Evolutionary conservation across 2,888 invertebrate species (phyloP), one percentile per base, ranked within the genome.

Genomic region (Brenthis ino): DNA sequence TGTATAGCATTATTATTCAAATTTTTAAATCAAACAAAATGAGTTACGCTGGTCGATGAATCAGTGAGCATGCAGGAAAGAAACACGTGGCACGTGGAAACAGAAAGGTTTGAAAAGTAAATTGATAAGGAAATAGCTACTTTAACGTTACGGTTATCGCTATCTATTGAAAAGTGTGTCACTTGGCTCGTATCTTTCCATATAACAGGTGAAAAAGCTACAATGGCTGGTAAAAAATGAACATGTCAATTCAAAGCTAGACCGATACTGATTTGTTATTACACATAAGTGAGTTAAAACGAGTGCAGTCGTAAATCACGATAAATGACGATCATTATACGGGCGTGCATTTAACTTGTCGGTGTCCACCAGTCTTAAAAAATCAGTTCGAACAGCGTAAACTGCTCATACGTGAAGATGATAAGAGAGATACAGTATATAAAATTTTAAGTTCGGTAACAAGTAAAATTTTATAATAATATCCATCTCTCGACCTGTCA

Each of bases 81-180:
- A 33, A 57, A 60, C 65, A 67, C 71, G 50, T 64, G 57, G 61
- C 67, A 64, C 71, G 50, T 64, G 57, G 61, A 65, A 64, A 67
- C 65, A 58, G 64, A 72, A 68, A 60, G 28, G 64, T 70, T 74
- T 61, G 37, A 56, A 67, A 68, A 65, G 68, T 50, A 54, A 16
- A 50, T 28, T 54, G 73, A 74, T 73, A 73, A 74, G 65, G 50
- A 65, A 64, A 70, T 64, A 67, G 47, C 55, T 54, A 57, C 57
- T 64, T 53, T 76, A 78, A 80, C 72, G 76, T 72, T 77, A 76
- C 72, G 81, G 81, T 82, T 80, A 63, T 37, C 65, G 70, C 72
- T 85, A 87, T 86, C 87, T 72, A 72, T 71, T 72, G 76, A 79
- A 77, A 88, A 85, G 84, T 88, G 85, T 88, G 89, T 89, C 89